Conservation (phyloP, 2,113 vertebrate genomes). For the Gambusia affinis region DNA sequence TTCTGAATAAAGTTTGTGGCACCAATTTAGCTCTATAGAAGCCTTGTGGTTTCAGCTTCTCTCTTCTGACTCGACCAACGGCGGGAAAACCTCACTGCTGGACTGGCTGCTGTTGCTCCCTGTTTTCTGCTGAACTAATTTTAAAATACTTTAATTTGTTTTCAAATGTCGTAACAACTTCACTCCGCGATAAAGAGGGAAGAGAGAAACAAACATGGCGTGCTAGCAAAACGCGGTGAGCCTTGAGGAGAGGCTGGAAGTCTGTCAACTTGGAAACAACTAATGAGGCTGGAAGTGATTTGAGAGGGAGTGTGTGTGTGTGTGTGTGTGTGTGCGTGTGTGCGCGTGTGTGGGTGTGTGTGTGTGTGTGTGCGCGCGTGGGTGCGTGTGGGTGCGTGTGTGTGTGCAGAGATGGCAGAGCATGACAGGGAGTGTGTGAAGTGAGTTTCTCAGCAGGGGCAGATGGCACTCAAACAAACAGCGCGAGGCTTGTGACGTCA, state of each 20-base stretch:
- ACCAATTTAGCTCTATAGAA: no score
- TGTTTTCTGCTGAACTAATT: no score
- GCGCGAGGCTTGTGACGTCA: no score
- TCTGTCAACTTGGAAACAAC: conserved; percentile 20
- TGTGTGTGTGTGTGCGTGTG: conserved; percentile 4
- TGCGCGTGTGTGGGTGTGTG: not conserved
- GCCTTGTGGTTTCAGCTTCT: no score
- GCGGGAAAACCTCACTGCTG: no score
- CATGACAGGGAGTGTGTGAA: conserved; percentile 29
- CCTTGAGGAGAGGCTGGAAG: conserved; percentile 32
- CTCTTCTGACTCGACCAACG: no score
- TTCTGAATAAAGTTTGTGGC: no score
- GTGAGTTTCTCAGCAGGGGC: conserved; percentile 56
- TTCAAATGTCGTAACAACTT: no score
- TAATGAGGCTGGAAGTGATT: conserved; percentile 51
- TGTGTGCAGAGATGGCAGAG: not conserved
- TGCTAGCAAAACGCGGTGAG: conserved; percentile 12
- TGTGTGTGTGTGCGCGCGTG: conserved; percentile 1
- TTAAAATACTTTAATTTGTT: no score
- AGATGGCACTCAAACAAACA: conserved; percentile 57
- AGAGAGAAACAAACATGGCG: no score
- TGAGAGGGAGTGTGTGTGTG: conserved; percentile 9
- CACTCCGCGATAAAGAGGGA: no score
- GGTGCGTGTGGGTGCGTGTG: conserved; percentile 4
- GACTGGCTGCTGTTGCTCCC: no score